Conservation (phyloP, 1,140 invertebrate species). For the Metaphire vulgaris region DNA sequence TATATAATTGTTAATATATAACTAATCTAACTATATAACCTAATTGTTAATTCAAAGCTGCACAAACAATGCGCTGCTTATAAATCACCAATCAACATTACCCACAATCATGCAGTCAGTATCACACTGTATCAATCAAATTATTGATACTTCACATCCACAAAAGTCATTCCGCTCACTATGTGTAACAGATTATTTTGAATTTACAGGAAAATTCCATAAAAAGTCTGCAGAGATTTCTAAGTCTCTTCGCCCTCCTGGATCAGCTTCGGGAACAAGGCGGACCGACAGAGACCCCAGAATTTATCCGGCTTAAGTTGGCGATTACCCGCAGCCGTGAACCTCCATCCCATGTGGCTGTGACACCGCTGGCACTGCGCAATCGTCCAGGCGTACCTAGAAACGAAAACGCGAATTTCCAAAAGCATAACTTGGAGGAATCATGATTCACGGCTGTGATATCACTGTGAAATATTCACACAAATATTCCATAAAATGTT, state of each 20-base stretch:
- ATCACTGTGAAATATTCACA: not conserved
- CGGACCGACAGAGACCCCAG: slow-evolving; percentile 62
- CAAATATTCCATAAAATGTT: not conserved
- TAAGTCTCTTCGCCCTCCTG: slow-evolving; percentile 33
- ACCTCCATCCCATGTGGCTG: slow-evolving; percentile 72
- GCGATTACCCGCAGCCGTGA: slow-evolving; percentile 60
- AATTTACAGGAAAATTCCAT: too few species aligned
- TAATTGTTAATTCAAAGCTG: too few species aligned
- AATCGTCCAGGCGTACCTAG: slow-evolving; percentile 74
- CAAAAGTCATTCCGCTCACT: too few species aligned
- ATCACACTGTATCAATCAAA: too few species aligned
- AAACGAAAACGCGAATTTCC: slow-evolving; percentile 35
- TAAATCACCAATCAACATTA: too few species aligned
- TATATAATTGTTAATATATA: not conserved
- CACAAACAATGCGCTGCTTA: too few species aligned
- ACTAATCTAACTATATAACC: too few species aligned
- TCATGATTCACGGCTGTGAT: not conserved
- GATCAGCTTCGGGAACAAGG: slow-evolving; percentile 44
- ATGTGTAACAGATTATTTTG: too few species aligned
- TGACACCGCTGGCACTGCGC: slow-evolving; percentile 62
- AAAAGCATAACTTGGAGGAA: not conserved
- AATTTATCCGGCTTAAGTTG: slow-evolving; percentile 63
- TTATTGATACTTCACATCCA: too few species aligned
- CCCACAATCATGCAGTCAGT: too few species aligned
- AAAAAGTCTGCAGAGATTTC: too few species aligned